Base-by-base conservation (phyloP, 2,113 vertebrate genomes). In the Dicerorhinus sumatrensis region DNA sequence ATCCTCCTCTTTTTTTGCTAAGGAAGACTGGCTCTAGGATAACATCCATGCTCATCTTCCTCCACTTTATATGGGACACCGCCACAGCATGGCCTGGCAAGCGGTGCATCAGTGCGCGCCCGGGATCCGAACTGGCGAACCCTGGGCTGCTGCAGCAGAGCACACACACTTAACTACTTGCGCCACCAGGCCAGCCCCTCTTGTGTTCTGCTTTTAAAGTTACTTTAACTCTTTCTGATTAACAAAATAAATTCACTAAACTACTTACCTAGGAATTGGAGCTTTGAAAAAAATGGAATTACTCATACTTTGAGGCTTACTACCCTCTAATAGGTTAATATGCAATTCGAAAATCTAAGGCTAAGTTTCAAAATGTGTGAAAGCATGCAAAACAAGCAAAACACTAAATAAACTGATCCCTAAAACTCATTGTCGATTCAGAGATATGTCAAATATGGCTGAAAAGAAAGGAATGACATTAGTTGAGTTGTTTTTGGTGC, bases 361-460 rank as follows among this genome's bases (percentile, higher is more conserved):
- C 42, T 91, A 84, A 67, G 54, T 83, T 92, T 83, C 29, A 94
- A 96, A 79, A 58, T 48, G 9, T 85, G 25, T 76, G 33, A 88
- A 94, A 77, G 48, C 20, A 85, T 56, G 42, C 18, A 56, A 65
- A 95, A 42, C 63, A 93, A 83, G 62, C 20, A 76, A 95, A 95
- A 48, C 13, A 4, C 18, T 58, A 82, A 83, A 54, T 48, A 87
- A 79, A 86, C 46, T n/a, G 56, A 83, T 6, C 33, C 56, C 48
- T 89, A 27, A n/a, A 75, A 73, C 21, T 88, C 58, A 17, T 51
- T 77, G 14, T 69, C 54, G 58, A 72, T 46, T 82, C 31, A 67
- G 20, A 89, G 39, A 39, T 67, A 79, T 7, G 11, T 51, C 16
- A 8, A 84, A 11, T 65, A 69, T 39, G 48, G 20, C n/a, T 86